phyloP scores from a whole-genome alignment of 2,888 invertebrate genomes.

The Lithophane semibrunnea region DNA sequence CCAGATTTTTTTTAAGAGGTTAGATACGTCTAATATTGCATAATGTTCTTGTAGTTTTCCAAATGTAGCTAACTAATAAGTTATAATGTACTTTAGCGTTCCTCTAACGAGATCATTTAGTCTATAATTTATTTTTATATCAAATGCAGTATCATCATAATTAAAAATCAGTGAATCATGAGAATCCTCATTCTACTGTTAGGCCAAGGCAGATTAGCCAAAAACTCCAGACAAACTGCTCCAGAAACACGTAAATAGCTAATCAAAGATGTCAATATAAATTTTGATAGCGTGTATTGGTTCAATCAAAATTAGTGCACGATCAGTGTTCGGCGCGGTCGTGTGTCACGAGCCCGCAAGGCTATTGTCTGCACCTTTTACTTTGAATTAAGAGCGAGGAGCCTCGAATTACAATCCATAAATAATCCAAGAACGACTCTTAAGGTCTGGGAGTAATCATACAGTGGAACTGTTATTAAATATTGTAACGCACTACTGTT shows the following conservation, averaged over 20 bases:
- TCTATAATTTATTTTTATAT: background rate
- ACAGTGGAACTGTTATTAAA: constrained; percentile 66
- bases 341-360: constrained; percentile 80
- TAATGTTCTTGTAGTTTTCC: background rate
- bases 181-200: background rate
- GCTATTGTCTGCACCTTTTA: constrained; percentile 83
- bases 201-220: background rate
- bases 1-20: background rate
- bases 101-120: background rate
- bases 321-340: constrained; percentile 59
- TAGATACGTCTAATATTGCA: background rate
- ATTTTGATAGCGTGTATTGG: constrained; percentile 37
- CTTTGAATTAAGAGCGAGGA: constrained; percentile 81
- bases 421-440: constrained; percentile 80
- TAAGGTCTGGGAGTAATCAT: constrained; percentile 78
- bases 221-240: background rate
- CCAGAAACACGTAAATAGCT: constrained; percentile 12
- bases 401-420: constrained; percentile 81
- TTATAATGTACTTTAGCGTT: background rate
- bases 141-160: background rate
- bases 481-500: constrained; percentile 58
- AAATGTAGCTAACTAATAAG: background rate
- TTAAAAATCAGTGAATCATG: background rate
- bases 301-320: constrained; percentile 56
- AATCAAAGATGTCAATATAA: constrained; percentile 48